These are phyloP conservation scores for Agelas oroides DNA, from an alignment of 37 sponge, comb jelly and placozoan species.

Conservation along the genomic window DNA sequence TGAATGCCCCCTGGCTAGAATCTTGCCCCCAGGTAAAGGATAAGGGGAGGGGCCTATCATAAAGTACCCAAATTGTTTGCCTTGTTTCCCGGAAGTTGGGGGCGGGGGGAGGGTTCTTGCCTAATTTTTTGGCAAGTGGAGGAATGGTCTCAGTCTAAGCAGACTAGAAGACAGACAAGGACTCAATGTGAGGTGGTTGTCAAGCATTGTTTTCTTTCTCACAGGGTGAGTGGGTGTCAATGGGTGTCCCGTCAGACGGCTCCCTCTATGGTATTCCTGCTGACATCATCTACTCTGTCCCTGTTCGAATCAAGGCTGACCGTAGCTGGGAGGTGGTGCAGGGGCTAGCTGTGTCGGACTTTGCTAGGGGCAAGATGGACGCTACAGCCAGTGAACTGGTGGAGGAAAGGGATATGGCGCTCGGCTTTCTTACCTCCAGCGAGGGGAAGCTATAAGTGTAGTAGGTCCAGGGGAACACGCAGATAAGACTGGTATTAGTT, in stretches of 20 bases:
- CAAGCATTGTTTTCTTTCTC: too few species aligned
- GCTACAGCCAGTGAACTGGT: conserved; percentile 83
- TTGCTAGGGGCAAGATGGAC: conserved; percentile 93
- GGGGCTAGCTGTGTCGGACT: conserved; percentile 82
- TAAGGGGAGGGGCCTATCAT: neutral
- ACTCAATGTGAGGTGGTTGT: too few species aligned
- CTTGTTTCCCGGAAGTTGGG: too few species aligned
- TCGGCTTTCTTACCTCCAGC: conserved; percentile 55
- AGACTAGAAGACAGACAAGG: too few species aligned
- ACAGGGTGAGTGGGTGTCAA: conserved; percentile 92
- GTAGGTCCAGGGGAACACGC: neutral
- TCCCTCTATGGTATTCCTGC: conserved; percentile 85
- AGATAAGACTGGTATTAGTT: neutral
- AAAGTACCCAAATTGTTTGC: neutral
- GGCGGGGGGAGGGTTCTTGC: too few species aligned
- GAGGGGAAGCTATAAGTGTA: neutral
- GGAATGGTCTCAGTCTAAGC: too few species aligned
- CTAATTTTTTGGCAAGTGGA: too few species aligned
- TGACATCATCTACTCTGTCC: conserved; percentile 92
- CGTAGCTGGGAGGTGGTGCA: conserved; percentile 79
- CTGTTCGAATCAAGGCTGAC: conserved; percentile 77
- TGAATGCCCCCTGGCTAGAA: too few species aligned
- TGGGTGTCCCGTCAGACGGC: conserved; percentile 94
- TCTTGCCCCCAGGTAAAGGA: neutral
- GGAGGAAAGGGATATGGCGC: conserved; percentile 81